Percentiles rank a stretch among this genome's conserved stretches.
phyloP scores from a whole-genome alignment of 2,113 vertebrate species.

The Bungarus multicinctus region DNA sequence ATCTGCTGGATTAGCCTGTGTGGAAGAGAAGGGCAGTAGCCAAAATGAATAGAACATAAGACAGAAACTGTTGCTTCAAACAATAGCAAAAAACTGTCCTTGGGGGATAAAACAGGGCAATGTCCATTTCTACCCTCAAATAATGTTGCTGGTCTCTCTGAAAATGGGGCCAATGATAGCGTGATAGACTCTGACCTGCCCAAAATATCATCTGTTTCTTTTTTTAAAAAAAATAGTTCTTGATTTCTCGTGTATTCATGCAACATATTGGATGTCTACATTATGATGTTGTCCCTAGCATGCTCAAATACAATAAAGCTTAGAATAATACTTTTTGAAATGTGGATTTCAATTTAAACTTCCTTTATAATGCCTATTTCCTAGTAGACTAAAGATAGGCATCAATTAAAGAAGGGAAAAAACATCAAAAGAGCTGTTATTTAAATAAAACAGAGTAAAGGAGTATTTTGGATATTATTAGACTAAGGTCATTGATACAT shows the following conservation, averaged over 20 bases:
- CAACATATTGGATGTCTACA: neutral
- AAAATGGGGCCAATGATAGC: neutral
- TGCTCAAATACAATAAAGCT: neutral
- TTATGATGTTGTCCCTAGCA: neutral
- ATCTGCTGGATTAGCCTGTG: neutral
- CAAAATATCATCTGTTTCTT: neutral
- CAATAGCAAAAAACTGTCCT: neutral
- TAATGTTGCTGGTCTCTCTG: neutral
- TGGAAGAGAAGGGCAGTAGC: neutral
- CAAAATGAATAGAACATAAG: neutral
- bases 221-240: neutral
- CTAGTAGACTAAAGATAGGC: neutral
- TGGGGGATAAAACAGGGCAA: neutral
- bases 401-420: neutral
- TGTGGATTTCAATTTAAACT: neutral
- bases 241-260: neutral
- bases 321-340: neutral
- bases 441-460: conserved; percentile 5
- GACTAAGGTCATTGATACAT: neutral
- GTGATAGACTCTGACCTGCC: neutral
- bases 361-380: neutral
- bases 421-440: neutral
- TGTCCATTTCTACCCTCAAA: neutral
- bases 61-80: neutral
- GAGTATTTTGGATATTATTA: neutral